Evolutionary conservation across 2,888 invertebrate species (phyloP).

Genomic region (Molorchus minor): DNA sequence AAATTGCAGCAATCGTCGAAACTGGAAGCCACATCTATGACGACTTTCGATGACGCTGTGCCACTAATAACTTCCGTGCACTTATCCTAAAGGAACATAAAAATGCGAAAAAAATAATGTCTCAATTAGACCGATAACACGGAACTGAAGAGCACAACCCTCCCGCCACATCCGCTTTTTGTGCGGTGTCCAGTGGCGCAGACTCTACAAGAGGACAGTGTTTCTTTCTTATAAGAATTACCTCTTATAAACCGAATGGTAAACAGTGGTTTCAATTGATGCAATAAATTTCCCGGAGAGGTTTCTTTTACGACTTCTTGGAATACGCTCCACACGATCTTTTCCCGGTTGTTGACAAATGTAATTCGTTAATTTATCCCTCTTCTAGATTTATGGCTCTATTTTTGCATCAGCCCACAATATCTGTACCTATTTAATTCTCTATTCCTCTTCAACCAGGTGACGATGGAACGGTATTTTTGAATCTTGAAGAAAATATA

Average conservation of each 20-base stretch:
- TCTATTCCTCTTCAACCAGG: not conserved
- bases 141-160: constrained; percentile 21
- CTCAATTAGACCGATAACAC: constrained; percentile 26
- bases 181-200: constrained; percentile 16
- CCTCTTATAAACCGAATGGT: constrained; percentile 55
- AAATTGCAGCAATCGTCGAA: constrained; percentile 56
- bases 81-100: constrained; percentile 23
- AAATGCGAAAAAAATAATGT: constrained; percentile 23
- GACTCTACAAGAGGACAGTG: constrained; percentile 37
- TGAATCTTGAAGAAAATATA: too few relatives aligned
- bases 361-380: constrained; percentile 46
- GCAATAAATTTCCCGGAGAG: constrained; percentile 54
- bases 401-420: not conserved
- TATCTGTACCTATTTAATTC: not conserved
- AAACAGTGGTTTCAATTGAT: constrained; percentile 56
- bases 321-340: constrained; percentile 34
- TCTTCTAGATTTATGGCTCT: constrained; percentile 13
- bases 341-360: constrained; percentile 36
- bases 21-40: constrained; percentile 50
- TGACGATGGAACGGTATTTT: too few relatives aligned
- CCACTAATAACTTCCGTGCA: constrained; percentile 12
- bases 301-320: constrained; percentile 50
- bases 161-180: constrained; percentile 25
- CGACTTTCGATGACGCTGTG: not conserved
- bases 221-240: constrained; percentile 46